Evolutionary conservation across 2,113 vertebrate genomes (phyloP).

Genomic region (Notiomystis cincta): DNA sequence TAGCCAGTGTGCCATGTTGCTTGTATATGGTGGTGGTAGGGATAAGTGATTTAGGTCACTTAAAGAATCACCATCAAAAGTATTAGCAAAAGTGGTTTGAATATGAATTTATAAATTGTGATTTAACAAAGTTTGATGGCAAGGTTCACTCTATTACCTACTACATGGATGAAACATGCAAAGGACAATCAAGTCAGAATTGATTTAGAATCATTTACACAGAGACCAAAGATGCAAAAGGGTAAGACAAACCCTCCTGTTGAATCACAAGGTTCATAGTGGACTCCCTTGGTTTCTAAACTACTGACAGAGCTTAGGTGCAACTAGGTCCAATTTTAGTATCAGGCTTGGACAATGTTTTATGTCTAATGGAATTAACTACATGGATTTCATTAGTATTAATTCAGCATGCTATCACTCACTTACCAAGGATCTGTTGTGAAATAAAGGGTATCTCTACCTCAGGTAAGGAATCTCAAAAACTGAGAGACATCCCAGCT

Average conservation of each 20-base stretch:
- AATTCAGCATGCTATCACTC: neutral
- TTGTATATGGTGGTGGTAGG: neutral
- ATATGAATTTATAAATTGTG: neutral
- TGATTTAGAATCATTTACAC: neutral
- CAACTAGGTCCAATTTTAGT: neutral
- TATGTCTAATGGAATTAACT: neutral
- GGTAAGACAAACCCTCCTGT: neutral
- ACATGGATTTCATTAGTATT: neutral
- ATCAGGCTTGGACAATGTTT: neutral
- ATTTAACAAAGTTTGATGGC: neutral
- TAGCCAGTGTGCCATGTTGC: neutral
- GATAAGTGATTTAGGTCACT: neutral
- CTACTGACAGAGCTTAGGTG: neutral
- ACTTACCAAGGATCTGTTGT: neutral
- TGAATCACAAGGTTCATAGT: neutral
- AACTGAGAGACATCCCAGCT: neutral
- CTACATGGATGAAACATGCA: neutral
- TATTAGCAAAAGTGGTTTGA: neutral
- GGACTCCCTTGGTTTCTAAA: neutral
- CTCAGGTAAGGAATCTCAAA: neutral
- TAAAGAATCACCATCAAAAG: neutral
- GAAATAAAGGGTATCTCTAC: neutral
- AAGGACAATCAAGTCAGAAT: neutral
- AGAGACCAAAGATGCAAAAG: neutral
- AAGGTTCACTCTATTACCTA: neutral